Conservation (phyloP, 2,113 vertebrate species). For the Poeciliopsis turrubarensis region DNA sequence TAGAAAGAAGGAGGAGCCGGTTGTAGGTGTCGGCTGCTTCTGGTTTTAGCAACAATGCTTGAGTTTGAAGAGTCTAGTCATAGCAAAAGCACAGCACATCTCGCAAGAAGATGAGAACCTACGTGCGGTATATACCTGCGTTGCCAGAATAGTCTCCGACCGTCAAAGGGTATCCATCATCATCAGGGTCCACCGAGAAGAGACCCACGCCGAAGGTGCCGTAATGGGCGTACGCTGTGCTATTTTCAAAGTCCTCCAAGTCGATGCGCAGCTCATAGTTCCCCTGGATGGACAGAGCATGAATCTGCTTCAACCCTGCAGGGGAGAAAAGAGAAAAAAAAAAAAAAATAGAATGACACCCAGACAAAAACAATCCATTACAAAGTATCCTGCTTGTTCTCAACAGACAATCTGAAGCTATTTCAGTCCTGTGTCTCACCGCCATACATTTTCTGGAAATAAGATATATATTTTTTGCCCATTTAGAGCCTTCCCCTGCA, state of each 20-base stretch:
- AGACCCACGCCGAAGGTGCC: slow-evolving; percentile 92
- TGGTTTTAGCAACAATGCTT: slow-evolving; percentile 15
- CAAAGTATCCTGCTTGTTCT: slow-evolving; percentile 30
- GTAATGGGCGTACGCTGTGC: slow-evolving; percentile 91
- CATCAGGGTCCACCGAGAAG: slow-evolving; percentile 94
- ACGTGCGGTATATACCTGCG: slow-evolving; percentile 84
- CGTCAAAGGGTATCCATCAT: slow-evolving; percentile 92
- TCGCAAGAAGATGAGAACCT: slow-evolving; percentile 17
- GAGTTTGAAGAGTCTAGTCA: slow-evolving; percentile 4
- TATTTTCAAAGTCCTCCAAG: slow-evolving; percentile 95
- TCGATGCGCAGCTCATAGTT: slow-evolving; percentile 94
- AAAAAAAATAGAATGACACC: slow-evolving; percentile 19
- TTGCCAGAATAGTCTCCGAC: slow-evolving; percentile 92
- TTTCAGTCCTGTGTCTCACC: slow-evolving; percentile 32
- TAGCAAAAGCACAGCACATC: neutral
- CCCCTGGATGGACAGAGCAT: slow-evolving; percentile 90
- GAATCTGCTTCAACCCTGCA: slow-evolving; percentile 90
- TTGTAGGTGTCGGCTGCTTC: neutral
- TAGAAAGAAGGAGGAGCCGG: neutral
- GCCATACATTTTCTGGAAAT: slow-evolving; percentile 43
- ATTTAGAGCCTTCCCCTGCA: slow-evolving; percentile 44
- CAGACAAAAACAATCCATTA: slow-evolving; percentile 55
- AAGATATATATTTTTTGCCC: slow-evolving; percentile 38
- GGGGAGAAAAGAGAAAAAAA: neutral
- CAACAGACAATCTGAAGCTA: slow-evolving; percentile 45